phyloP scores from a whole-genome alignment of 1,140 invertebrate species.

The Dendroctonus valens region DNA sequence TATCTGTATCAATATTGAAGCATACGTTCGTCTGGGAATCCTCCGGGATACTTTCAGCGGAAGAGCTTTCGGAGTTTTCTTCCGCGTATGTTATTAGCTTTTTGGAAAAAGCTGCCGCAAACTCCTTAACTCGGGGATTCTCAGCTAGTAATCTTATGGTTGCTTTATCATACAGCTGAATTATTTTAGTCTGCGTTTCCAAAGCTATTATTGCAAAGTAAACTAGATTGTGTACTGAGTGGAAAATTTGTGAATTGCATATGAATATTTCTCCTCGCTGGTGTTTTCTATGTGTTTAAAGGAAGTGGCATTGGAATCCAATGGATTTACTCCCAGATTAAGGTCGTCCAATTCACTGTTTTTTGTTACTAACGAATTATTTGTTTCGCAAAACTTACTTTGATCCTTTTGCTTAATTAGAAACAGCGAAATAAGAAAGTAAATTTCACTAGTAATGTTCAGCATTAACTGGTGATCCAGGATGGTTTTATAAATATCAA shows the following conservation, averaged over 20 bases:
- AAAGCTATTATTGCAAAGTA: constrained; percentile 61
- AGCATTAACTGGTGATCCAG: constrained; percentile 54
- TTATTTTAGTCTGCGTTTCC: constrained; percentile 50
- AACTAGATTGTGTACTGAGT: constrained; percentile 58
- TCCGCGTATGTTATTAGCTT: constrained; percentile 43
- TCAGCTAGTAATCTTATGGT: constrained; percentile 57
- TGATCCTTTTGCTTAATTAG: constrained; percentile 34
- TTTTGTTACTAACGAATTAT: background rate
- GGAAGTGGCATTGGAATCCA: constrained; percentile 5
- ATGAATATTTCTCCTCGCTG: background rate
- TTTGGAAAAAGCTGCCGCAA: constrained; percentile 52
- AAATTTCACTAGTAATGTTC: constrained; percentile 60
- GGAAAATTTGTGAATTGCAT: constrained; percentile 36
- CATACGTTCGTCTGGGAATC: constrained; percentile 51
- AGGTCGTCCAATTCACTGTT: background rate
- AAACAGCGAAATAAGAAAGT: constrained; percentile 59
- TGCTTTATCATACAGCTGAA: constrained; percentile 56
- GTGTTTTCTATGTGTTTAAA: constrained; percentile 5
- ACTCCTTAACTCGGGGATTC: constrained; percentile 55
- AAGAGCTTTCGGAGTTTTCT: constrained; percentile 33
- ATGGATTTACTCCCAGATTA: constrained; percentile 30
- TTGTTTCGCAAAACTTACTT: constrained; percentile 6
- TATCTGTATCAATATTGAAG: constrained; percentile 78
- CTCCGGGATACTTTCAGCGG: constrained; percentile 18
- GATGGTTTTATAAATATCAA: constrained; percentile 52